Evolutionary conservation across 2,888 invertebrate species (phyloP), one percentile per base, ranked within the genome.

Genomic region (Lithophane socia): DNA sequence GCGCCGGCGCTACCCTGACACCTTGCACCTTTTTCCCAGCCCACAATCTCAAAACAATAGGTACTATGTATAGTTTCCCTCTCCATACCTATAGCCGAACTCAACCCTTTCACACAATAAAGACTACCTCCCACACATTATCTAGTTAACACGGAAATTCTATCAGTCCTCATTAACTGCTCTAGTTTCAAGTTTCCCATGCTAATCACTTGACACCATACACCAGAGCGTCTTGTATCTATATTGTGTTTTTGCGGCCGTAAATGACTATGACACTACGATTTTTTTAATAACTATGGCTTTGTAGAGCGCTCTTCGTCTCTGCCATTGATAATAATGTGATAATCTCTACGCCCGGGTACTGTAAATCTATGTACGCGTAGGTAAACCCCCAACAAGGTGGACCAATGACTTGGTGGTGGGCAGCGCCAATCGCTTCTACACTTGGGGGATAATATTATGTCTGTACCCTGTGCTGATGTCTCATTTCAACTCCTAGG

Each of bases 151-250:
- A 80, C 84, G 84, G 81, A 76, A 72, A 80, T 49, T 12, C 10
- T n/a, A 58, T 42, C 42, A 75, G 64, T 8, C 52, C 68, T 69
- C 81, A 72, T 84, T 73, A 76, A 24, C 9, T 69, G 81, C 24
- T 76, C 82, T 42, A 80, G 72, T 80, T 80, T 68, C 29, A 37
- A 71, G 66, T n/a, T 82, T 84, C 81, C 72, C 84, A 82, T 60
- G 58, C 66, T 83, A 63, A 79, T 74, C 61, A 65, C 65, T 56
- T 61, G 56, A 21, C 29, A 7, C n/a, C 21, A 21, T 24, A 52
- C 44, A 13, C 12, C 29, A 12, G 10, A 16, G 29, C n/a, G 7
- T 44, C 37, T 47, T 75, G 42, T 24, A 16, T 24, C 24, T 44
- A 61, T 49, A 73, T 24, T 16, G 42, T 24, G 5, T 9, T 13